phyloP scores from a whole-genome alignment of 2,888 invertebrate genomes.

The Cabera pusaria region DNA sequence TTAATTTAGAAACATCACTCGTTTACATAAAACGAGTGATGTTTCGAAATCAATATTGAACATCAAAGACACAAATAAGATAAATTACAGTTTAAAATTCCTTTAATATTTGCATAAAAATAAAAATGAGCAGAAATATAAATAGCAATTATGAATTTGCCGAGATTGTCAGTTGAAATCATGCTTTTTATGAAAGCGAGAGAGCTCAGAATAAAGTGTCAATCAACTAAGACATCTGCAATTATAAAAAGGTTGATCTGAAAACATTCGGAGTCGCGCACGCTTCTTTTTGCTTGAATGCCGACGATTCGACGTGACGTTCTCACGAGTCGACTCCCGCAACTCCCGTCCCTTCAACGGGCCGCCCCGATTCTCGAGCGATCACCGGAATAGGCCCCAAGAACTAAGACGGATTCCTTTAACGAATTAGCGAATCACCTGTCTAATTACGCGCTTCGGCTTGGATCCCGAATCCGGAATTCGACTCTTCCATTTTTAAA shows the following conservation, averaged over 20 bases:
- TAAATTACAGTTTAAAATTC: too few species aligned
- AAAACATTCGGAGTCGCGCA: slow-evolving; percentile 36
- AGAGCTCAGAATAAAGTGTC: slow-evolving; percentile 50
- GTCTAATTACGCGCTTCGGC: slow-evolving; percentile 70
- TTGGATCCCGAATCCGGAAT: slow-evolving; percentile 56
- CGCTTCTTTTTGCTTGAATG: slow-evolving; percentile 71
- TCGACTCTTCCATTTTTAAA: slow-evolving; percentile 32
- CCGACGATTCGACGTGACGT: slow-evolving; percentile 78
- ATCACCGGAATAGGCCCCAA: slow-evolving; percentile 52
- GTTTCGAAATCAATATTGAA: too few species aligned
- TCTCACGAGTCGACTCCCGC: slow-evolving; percentile 60
- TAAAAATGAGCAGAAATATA: slow-evolving; percentile 10
- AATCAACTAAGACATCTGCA: slow-evolving; percentile 46
- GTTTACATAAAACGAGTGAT: too few species aligned
- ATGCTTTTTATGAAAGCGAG: slow-evolving; percentile 29
- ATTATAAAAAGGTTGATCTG: slow-evolving; percentile 54
- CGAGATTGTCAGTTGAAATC: slow-evolving; percentile 27
- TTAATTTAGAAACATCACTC: too few species aligned
- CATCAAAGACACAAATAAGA: too few species aligned
- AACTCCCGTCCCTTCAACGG: too few species aligned
- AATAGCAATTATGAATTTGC: slow-evolving; percentile 29
- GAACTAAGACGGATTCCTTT: slow-evolving; percentile 72
- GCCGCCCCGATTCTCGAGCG: slow-evolving; percentile 35
- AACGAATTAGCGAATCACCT: slow-evolving; percentile 80
- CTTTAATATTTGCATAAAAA: slow-evolving; percentile 8